Base-by-base conservation (phyloP, 1,140 invertebrate genomes). In the Drosophila lacteicornis region DNA sequence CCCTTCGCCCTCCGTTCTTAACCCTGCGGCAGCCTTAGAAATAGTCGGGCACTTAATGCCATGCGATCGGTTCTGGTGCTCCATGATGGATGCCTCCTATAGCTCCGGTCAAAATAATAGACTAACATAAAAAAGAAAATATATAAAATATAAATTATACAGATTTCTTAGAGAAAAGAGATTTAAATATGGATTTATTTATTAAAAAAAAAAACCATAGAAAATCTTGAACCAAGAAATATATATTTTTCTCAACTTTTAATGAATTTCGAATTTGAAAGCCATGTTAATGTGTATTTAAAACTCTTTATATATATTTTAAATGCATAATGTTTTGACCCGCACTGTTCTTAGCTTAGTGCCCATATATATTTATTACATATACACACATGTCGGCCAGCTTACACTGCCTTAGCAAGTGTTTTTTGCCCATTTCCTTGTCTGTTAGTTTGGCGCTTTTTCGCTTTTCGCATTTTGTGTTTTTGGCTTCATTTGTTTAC, bases 401-500 rank as follows among this genome's bases (percentile, higher is more conserved):
- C 27, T 70, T 73, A 73, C 68, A 45, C 22, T 43, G 55, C 53
- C 55, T 68, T 51, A 63, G 76, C 84, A 87, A 88, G 80, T 88
- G 84, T 73, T 73, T 79, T 73, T 75, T 88, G 53, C 60, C 66
- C 76, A 84, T 88, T 87, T 87, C 80, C 77, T 75, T 50, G 80
- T 77, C 57, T 53, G 65, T 42, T 78, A 43, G 59, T 73, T 55
- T 68, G 38, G 62, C 71, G 60, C 62, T 53, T 65, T 65, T 65
- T 65, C 49, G 61, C 47, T 60, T 66, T 69, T 82, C 30, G 47
- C 47, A 53, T 75, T 67, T 61, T 38, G 27, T 40, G 17, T 50
- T 63, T 66, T 79, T 83, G 76, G 49, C 70, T 79, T 79, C 86
- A 88, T 88, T 88, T 90, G 81, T 85, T 90, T 88, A 88, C 80